Evolutionary conservation across 2,797 vertebrate species (phyloP).

Genomic region (Bradypodion ventrale): DNA sequence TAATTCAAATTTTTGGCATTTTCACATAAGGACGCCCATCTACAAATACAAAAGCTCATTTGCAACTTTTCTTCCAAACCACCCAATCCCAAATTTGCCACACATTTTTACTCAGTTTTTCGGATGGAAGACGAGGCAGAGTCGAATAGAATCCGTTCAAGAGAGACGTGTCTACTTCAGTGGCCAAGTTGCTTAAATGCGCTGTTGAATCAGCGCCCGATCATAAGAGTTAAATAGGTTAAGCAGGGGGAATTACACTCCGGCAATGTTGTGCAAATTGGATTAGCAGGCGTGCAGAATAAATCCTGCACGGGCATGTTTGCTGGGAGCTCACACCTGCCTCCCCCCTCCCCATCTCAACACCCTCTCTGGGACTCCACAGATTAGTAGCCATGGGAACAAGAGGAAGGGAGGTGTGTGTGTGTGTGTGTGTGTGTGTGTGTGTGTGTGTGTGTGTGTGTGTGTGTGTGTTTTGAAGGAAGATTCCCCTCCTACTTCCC

Average conservation of each 20-base stretch:
- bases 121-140: no score
- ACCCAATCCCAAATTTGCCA: no score
- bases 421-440: no score
- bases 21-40: neutral
- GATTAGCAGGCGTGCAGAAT: slow-evolving; percentile 17
- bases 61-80: neutral
- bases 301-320: slow-evolving; percentile 37
- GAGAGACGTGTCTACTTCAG: neutral
- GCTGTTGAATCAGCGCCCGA: neutral
- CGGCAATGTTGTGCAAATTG: slow-evolving; percentile 42
- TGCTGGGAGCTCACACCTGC: fast-evolving
- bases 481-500: fast-evolving
- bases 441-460: no score
- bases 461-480: no score
- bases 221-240: slow-evolving; percentile 28
- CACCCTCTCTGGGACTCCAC: neutral
- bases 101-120: no score
- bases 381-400: slow-evolving; percentile 2
- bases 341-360: neutral
- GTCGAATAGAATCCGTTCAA: neutral
- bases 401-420: slow-evolving; percentile 1
- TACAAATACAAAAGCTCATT: neutral
- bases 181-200: neutral
- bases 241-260: slow-evolving; percentile 23
- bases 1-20: neutral